A percentile compares a stretch with the other conserved stretches of the same genome.
phyloP scores from a whole-genome alignment of 2,113 vertebrate genomes.

The Ptychochromis oligacanthus region DNA sequence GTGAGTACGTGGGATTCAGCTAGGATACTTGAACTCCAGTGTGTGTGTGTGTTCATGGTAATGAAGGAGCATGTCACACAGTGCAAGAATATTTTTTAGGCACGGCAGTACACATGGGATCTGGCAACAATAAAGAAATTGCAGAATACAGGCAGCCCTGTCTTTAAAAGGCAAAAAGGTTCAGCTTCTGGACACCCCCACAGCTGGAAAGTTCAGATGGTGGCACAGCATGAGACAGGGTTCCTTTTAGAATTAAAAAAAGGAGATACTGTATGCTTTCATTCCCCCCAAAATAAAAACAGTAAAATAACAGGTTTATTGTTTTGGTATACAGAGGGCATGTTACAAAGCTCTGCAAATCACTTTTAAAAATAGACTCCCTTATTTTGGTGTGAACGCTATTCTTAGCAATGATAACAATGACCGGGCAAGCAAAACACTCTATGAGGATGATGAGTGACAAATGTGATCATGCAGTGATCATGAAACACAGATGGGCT shows the following conservation, averaged over 20 bases:
- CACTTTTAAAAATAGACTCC: neutral
- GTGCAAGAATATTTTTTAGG: neutral
- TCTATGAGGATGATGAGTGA: conserved; percentile 21
- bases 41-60: neutral
- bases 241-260: neutral
- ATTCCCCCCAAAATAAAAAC: neutral
- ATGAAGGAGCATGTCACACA: neutral
- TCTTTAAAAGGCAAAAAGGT: neutral
- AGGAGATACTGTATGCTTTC: neutral
- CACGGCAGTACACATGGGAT: neutral
- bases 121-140: neutral
- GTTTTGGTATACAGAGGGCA: neutral
- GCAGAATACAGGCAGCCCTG: neutral
- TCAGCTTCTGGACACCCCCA: rapidly evolving
- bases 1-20: neutral
- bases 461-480: conserved; percentile 35
- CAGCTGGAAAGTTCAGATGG: neutral
- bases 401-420: conserved; percentile 7
- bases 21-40: neutral
- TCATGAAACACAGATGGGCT: conserved; percentile 37
- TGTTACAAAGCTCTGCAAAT: neutral
- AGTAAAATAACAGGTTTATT: too few relatives aligned
- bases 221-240: neutral
- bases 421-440: neutral
- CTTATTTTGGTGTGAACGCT: neutral